These are phyloP conservation scores for Beris morrisii DNA, from an alignment of 2,888 invertebrate genomes.

Conservation along the genomic window DNA sequence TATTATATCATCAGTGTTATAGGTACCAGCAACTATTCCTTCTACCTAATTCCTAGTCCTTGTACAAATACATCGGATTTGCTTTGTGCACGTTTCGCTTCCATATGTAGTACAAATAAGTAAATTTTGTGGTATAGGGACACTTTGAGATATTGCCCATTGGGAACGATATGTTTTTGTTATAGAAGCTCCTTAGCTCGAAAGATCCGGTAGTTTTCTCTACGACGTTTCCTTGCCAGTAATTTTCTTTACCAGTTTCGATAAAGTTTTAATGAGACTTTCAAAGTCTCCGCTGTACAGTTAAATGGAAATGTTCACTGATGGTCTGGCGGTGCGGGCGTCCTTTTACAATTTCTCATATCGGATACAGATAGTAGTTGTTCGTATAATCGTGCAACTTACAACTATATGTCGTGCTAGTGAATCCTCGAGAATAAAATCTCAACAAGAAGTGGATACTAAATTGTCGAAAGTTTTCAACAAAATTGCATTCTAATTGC, in stretches of 20 bases:
- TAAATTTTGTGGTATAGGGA: no score
- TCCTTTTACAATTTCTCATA: constrained; percentile 9
- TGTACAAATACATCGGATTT: no score
- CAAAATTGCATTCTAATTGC: constrained; percentile 20
- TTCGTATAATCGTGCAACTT: not conserved
- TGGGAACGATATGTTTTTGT: no score
- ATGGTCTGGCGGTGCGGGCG: constrained; percentile 1
- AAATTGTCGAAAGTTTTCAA: constrained; percentile 13
- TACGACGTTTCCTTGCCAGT: not conserved
- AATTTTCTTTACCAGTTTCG: not conserved
- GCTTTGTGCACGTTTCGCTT: no score
- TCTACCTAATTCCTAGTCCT: no score
- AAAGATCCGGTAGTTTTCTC: no score
- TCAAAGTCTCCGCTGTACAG: constrained; percentile 1
- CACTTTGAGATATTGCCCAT: no score
- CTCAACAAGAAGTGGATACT: constrained; percentile 8
- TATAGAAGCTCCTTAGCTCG: no score
- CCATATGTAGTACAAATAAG: no score
- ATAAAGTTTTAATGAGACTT: constrained; percentile 19
- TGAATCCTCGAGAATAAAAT: not conserved
- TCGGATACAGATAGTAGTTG: constrained; percentile 13
- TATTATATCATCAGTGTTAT: no score
- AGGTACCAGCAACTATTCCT: no score
- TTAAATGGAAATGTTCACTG: constrained; percentile 12
- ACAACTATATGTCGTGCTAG: not conserved